Evolutionary conservation across 2,888 invertebrate genomes (phyloP).

Genomic region (Machimus atricapillus): DNA sequence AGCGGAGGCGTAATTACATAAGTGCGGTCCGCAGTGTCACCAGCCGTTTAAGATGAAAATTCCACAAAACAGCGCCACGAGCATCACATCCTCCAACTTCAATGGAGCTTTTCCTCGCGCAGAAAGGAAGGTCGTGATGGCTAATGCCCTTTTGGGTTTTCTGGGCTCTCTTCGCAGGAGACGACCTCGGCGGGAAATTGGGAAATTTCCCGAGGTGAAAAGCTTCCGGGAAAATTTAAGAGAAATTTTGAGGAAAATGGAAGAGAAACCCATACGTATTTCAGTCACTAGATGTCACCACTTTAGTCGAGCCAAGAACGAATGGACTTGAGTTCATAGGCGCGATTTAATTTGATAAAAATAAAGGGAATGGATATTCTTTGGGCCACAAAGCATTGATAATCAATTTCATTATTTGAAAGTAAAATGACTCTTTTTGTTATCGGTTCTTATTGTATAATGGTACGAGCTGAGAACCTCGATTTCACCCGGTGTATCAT

Average conservation of each 20-base stretch:
- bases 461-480: too few species aligned
- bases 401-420: neutral
- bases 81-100: neutral
- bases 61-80: neutral
- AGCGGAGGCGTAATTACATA: neutral
- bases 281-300: neutral
- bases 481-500: too few species aligned
- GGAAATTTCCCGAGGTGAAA: neutral
- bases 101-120: neutral
- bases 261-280: neutral
- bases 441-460: too few species aligned
- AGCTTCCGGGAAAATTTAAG: neutral
- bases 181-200: neutral
- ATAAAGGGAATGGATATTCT: neutral
- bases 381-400: neutral
- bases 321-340: neutral
- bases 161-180: neutral
- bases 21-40: neutral
- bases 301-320: neutral
- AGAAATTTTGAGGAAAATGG: neutral
- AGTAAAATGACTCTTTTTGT: too few species aligned
- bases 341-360: neutral
- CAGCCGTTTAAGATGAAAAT: neutral
- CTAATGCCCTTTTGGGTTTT: neutral
- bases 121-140: neutral